Evolutionary conservation across 2,797 vertebrate species (phyloP), one percentile per base, ranked within the genome.

Genomic region (Xyrichtys novacula): DNA sequence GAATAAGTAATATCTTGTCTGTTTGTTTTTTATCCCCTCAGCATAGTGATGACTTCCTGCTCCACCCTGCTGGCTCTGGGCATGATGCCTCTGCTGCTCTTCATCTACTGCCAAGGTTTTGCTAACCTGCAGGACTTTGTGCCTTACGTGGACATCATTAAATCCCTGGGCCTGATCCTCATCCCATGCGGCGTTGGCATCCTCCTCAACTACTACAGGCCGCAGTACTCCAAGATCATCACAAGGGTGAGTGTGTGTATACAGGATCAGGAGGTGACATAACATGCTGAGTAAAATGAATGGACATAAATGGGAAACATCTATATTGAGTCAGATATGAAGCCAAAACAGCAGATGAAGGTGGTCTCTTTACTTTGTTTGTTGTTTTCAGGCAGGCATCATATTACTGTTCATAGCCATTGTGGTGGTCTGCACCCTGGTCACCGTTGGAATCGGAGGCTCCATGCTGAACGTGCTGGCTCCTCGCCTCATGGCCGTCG

Each of bases 81-180:
- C 59, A 89, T 96, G 93, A 96, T 95, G 94, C 95, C 96, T n/a
- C 91, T 97, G 61, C 91, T 96, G 53, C 87, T 97, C 22, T 93
- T 86, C 70, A 0, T 96, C 53, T 97, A 96, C 90, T 93, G 76
- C 3, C 87, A 84, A 80, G 94, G 92, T 34, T 90, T 96, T 10
- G 6, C 87, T 0, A 29, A 86, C 52, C 73, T 95, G 78, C 86
- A 91, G 67, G 55, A 56, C 25, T 80, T 86, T 3, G 74, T 98
- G 19, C 96, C 96, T 40, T 96, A 94, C 19, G 25, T n/a, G 7
- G 60, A 87, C 46, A 95, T 96, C 70, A 36, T 79, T 0, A 0
- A 92, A 4, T 88, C 92, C 3, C 78, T 96, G 56, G 11, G 87
- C 76, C 59, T 91, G 66, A 81, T 87, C 57, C 85, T 97, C 57